Base-by-base conservation (phyloP, 1,140 invertebrate species). In the Ganaspis sp. region DNA sequence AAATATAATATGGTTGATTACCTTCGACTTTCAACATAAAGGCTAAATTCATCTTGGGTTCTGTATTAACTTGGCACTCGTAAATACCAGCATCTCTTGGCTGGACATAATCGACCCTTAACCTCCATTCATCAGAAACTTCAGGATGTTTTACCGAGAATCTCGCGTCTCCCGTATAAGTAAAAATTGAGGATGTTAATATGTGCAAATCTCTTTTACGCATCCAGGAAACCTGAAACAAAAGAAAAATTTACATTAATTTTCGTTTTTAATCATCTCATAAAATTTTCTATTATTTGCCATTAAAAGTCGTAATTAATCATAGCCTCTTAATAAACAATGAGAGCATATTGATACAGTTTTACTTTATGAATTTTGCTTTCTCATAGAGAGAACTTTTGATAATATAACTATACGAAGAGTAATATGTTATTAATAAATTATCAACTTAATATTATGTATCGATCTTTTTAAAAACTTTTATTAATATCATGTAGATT, bases 51-150 rank as follows among this genome's bases (percentile, higher is more conserved):
- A 96, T 95, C 89, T 96, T 97, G 12, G 96, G 96, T 84, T 97
- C 96, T 1, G 96, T 97, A 88, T 95, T 95, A 74, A 96, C 94
- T 92, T 94, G 93, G 79, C 96, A 97, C 89, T 97, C 96, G 91
- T 98, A 98, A 49, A 96, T 94, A 0, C 97, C 97, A 1, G 94
- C 95, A 86, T 99, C 97, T 42, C 95, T 91, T 76, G 94, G 93
- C 89, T 98, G 96, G 4, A 97, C 95, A 87, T 96, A 97, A 81
- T 95, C 95, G 79, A 99, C 96, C 90, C 95, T 94, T 77, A 99
- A 93, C 86, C 96, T 96, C 97, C 97, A 98, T 87, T 98, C 96
- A 83, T 98, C 96, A n/a, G 95, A 95, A 15, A 94, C 93, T 80
- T 97, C 95, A 0, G 95, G 94, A 90, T 98, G 96, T 12, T 95